phyloP scores from a whole-genome alignment of 2,113 vertebrate genomes.

The Neoarius graeffei region DNA sequence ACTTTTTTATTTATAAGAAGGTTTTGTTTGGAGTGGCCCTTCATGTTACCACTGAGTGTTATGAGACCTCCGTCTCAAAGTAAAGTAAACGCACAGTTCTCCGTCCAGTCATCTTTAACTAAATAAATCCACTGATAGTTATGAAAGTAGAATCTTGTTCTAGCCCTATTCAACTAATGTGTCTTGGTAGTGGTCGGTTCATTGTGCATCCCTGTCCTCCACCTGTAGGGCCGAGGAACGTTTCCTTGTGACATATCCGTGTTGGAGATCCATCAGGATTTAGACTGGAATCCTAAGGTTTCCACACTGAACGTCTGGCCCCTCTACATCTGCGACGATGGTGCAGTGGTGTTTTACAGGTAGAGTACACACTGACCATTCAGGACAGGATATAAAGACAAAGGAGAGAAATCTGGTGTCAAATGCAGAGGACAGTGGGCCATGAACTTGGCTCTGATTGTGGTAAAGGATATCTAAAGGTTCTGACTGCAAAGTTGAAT shows the following conservation, averaged over 20 bases:
- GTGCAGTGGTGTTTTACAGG: conserved; percentile 99
- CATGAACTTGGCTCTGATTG: not conserved
- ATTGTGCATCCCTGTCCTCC: conserved; percentile 42
- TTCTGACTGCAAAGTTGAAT: too few species aligned
- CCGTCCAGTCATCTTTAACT: not conserved
- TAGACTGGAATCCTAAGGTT: conserved; percentile 99
- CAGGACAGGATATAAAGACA: not conserved
- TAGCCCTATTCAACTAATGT: not conserved
- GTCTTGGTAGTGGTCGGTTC: not conserved
- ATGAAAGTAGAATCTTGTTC: not conserved
- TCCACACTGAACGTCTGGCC: conserved; percentile 97
- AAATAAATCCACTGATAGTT: not conserved
- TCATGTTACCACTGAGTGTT: not conserved
- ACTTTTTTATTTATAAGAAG: not conserved
- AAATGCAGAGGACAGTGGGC: not conserved
- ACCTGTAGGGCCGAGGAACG: conserved; percentile 88
- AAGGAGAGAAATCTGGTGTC: not conserved
- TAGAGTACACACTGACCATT: conserved; percentile 61
- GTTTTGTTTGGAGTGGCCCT: not conserved
- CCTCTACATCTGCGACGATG: conserved; percentile 98
- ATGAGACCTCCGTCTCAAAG: not conserved
- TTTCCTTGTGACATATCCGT: conserved; percentile 98
- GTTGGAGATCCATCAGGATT: conserved; percentile 96
- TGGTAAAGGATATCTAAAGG: too few species aligned
- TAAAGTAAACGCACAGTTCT: not conserved